Percentiles rank a stretch among this genome's conserved stretches.
phyloP scores from a whole-genome alignment of 2,113 vertebrate genomes.

The Clarias macrocephalus region DNA sequence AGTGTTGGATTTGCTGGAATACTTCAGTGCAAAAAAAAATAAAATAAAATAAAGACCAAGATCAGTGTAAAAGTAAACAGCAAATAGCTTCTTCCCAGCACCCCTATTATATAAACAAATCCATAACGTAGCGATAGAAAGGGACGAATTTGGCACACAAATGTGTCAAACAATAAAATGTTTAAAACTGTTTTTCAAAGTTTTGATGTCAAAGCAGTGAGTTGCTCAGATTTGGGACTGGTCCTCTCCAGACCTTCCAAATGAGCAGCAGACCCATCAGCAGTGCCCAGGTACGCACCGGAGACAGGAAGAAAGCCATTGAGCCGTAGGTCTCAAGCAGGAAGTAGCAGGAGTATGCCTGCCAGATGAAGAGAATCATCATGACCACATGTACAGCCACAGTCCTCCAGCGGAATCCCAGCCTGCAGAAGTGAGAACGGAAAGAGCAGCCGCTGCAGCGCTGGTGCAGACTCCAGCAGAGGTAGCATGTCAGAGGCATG shows the following conservation, averaged over 20 bases:
- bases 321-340: slow-evolving; percentile 85
- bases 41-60: background rate
- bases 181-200: background rate
- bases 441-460: slow-evolving; percentile 84
- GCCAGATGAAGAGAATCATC: slow-evolving; percentile 85
- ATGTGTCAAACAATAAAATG: background rate
- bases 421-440: slow-evolving; percentile 77
- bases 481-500: slow-evolving; percentile 86
- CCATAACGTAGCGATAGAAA: background rate
- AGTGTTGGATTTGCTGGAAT: background rate
- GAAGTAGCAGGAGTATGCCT: slow-evolving; percentile 86
- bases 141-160: slow-evolving; percentile 39
- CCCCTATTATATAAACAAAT: background rate
- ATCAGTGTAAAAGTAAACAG: background rate
- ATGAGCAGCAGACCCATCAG: slow-evolving; percentile 76
- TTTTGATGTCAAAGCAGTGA: slow-evolving; percentile 73
- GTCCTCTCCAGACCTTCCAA: slow-evolving; percentile 80
- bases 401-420: slow-evolving; percentile 60
- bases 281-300: slow-evolving; percentile 86
- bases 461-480: slow-evolving; percentile 90
- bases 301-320: slow-evolving; percentile 86
- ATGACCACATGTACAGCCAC: slow-evolving; percentile 76
- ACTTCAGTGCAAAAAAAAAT: background rate
- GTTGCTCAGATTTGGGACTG: slow-evolving; percentile 68
- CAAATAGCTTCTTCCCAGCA: background rate